phyloP scores from a whole-genome alignment of 2,888 invertebrate genomes.

The Zygothrica quintamaculata region DNA sequence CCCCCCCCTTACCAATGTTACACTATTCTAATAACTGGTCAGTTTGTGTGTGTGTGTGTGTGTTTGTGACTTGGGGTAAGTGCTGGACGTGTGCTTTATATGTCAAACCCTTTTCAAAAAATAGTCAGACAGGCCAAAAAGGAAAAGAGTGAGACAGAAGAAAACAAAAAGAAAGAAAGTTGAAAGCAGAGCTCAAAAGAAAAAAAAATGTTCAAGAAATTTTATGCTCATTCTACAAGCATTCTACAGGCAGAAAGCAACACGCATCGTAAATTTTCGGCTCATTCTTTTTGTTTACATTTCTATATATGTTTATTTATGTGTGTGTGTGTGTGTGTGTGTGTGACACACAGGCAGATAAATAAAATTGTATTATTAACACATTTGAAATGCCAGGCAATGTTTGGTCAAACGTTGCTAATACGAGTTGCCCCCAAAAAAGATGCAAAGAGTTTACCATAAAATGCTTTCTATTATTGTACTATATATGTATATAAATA shows the following conservation, averaged over 20 bases:
- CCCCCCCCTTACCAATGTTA: too few species aligned
- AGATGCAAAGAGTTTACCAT: slow-evolving; percentile 33
- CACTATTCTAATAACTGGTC: too few species aligned
- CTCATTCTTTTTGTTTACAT: too few species aligned
- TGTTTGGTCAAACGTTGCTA: slow-evolving; percentile 75
- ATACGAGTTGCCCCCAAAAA: slow-evolving; percentile 39
- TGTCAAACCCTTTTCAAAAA: slow-evolving; percentile 79
- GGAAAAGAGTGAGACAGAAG: too few species aligned
- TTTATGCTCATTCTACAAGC: slow-evolving; percentile 12
- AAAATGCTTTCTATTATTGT: neutral
- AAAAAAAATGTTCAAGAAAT: too few species aligned
- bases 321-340: slow-evolving; percentile 3
- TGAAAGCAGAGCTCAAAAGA: too few species aligned
- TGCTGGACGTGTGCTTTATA: slow-evolving; percentile 53
- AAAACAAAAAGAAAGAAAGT: too few species aligned
- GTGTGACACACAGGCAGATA: slow-evolving; percentile 42
- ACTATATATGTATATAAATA: too few species aligned
- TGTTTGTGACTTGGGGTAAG: slow-evolving; percentile 4
- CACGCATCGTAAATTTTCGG: slow-evolving; percentile 70
- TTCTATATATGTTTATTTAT: too few species aligned
- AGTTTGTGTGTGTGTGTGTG: too few species aligned
- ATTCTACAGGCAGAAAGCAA: slow-evolving; percentile 8
- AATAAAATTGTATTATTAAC: slow-evolving; percentile 79
- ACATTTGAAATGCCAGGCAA: slow-evolving; percentile 67
- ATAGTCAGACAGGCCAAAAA: slow-evolving; percentile 55